Base-by-base conservation (phyloP, 2,888 invertebrate species). In the Hyposoter dolosus region DNA sequence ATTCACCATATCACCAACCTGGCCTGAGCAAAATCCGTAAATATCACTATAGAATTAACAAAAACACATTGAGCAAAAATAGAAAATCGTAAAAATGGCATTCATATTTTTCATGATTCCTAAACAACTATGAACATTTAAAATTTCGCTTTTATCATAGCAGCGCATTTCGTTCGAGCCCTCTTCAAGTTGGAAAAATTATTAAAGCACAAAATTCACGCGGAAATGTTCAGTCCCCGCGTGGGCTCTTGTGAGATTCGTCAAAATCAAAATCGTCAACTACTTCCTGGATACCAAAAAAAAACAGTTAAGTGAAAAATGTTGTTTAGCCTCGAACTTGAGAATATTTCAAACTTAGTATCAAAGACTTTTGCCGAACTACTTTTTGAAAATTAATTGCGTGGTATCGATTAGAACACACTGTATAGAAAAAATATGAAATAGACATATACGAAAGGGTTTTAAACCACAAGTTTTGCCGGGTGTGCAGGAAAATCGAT, bases 401-500 rank as follows among this genome's bases (percentile, higher is more conserved):
- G 5, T 23, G 23, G 12, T 15, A 60, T 28, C 19, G 12, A 60
- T 60, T 23, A 15, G 15, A 28, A 60, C 9, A 1, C 12, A 28
- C 15, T 60, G 10, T 12, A 60, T 12, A 10, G 10, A 28, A 28
- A 28, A 40, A 40, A 66, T 40, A 17, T 19, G 10, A 3, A n/a
- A 12, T 43, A 23, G n/a, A 19, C 40, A 12, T 19, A 17, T 7
- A 50, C 28, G 2, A 7, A 47, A 9, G 28, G 28, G n/a, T 45
- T 28, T 47, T 50, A 63, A 71, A 65, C 53, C 17, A 56, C 43
- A 68, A 19, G 56, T 47, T 45, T 23, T 17, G 12, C 6, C 9
- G 17, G 53, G 17, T 56, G 23, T 65, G 45, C 50, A 19, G 12
- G 56, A 71, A 53, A 81, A 77, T 81, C 84, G 65, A 84, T 81